phyloP scores from a whole-genome alignment of 1,140 invertebrate genomes.

The Drosophila kohkoa region DNA sequence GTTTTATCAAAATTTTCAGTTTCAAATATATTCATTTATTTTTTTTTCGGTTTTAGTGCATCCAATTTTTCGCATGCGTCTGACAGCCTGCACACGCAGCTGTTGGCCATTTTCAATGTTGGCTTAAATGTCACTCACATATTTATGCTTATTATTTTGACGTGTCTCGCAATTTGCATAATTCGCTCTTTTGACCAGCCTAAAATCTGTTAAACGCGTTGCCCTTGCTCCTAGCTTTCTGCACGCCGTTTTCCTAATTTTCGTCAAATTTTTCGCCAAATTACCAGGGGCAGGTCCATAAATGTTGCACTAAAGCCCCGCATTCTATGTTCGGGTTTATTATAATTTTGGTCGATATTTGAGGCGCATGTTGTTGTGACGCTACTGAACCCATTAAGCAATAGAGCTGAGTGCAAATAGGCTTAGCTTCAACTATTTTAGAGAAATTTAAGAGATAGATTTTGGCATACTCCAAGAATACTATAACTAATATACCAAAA shows the following conservation, averaged over 20 bases:
- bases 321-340: not conserved
- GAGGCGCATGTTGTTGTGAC: not conserved
- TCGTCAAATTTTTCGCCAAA: conserved; percentile 51
- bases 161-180: conserved; percentile 57
- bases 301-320: not conserved
- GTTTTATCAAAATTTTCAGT: not conserved
- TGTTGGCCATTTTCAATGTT: not conserved
- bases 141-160: conserved; percentile 48
- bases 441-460: too few species aligned
- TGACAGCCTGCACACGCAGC: not conserved
- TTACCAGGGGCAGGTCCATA: not conserved
- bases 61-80: too few species aligned
- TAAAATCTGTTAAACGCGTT: conserved; percentile 38
- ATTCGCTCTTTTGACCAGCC: conserved; percentile 31
- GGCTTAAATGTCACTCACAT: conserved; percentile 55
- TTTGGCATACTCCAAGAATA: too few species aligned
- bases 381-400: not conserved
- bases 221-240: conserved; percentile 3
- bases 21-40: not conserved
- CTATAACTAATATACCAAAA: too few species aligned
- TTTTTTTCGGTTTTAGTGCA: too few species aligned
- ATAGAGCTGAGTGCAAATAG: not conserved
- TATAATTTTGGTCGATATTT: not conserved
- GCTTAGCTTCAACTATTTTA: too few species aligned
- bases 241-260: conserved; percentile 48